Percentiles rank a stretch among this genome's conserved stretches.
Evolutionary conservation across 2,113 vertebrate species (phyloP).

Genomic region (Numenius arquata): DNA sequence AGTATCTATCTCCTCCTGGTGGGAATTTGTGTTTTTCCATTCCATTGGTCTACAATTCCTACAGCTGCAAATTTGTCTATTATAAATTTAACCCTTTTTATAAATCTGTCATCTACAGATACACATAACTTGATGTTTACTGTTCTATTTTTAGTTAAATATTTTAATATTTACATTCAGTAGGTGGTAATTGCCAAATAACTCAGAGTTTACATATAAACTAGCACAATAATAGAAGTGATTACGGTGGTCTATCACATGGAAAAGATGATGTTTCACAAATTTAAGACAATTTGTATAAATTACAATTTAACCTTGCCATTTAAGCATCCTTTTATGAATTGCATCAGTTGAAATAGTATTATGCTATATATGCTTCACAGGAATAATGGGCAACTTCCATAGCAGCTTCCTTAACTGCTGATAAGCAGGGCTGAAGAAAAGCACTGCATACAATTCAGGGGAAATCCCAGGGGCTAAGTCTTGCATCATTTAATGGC

Average conservation of each 20-base stretch:
- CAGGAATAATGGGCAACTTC: neutral
- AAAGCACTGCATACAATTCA: neutral
- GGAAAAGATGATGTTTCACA: neutral
- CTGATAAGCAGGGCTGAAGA: neutral
- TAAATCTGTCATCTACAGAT: neutral
- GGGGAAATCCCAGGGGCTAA: neutral
- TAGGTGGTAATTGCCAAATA: neutral
- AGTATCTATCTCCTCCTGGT: constrained; percentile 21
- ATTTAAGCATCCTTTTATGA: neutral
- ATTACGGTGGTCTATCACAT: neutral
- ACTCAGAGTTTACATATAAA: neutral
- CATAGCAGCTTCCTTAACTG: neutral
- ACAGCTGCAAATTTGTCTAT: neutral
- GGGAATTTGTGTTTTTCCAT: constrained; percentile 6
- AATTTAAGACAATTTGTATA: neutral
- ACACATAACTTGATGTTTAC: neutral
- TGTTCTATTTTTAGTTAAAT: neutral
- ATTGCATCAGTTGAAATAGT: neutral
- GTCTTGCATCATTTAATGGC: neutral
- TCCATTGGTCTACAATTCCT: neutral
- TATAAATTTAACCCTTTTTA: neutral
- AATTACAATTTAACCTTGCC: neutral
- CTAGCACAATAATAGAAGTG: neutral
- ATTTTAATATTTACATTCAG: neutral
- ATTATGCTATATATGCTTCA: neutral